Evolutionary conservation across 1,140 invertebrate genomes (phyloP).

Genomic region (Helicorthomorpha holstii): DNA sequence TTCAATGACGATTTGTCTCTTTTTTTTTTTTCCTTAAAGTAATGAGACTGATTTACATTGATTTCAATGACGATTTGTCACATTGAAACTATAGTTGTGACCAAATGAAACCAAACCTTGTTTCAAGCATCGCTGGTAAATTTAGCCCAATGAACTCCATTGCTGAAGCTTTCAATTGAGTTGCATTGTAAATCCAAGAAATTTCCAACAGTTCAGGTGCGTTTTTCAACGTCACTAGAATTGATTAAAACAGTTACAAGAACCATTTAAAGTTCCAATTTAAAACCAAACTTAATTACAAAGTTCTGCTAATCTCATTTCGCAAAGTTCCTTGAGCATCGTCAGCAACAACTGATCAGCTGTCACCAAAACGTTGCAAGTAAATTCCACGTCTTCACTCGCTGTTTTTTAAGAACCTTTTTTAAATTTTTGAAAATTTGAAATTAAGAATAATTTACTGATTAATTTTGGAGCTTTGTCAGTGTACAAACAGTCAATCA

Average conservation of each 20-base stretch:
- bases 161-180: slow-evolving; percentile 42
- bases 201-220: slow-evolving; percentile 46
- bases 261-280: slow-evolving; percentile 1
- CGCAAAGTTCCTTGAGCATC: slow-evolving; percentile 44
- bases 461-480: slow-evolving; percentile 35
- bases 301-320: slow-evolving; percentile 34
- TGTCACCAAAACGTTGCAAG: slow-evolving; percentile 46
- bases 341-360: slow-evolving; percentile 48
- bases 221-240: slow-evolving; percentile 44
- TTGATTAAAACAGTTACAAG: no score
- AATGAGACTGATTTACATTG: no score
- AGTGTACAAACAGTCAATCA: slow-evolving; percentile 48
- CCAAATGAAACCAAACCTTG: slow-evolving; percentile 10
- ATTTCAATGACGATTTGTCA: no score
- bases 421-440: slow-evolving; percentile 4
- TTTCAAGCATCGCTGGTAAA: slow-evolving; percentile 45
- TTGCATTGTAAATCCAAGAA: slow-evolving; percentile 43
- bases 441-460: slow-evolving; percentile 5
- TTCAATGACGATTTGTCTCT: no score
- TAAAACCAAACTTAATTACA: slow-evolving; percentile 20
- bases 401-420: slow-evolving; percentile 5
- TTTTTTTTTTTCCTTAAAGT: no score
- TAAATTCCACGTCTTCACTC: slow-evolving; percentile 36
- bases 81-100: no score
- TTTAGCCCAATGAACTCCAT: slow-evolving; percentile 53